phyloP scores from a whole-genome alignment of 2,888 invertebrate species.

The Aproaerema taeniolella region DNA sequence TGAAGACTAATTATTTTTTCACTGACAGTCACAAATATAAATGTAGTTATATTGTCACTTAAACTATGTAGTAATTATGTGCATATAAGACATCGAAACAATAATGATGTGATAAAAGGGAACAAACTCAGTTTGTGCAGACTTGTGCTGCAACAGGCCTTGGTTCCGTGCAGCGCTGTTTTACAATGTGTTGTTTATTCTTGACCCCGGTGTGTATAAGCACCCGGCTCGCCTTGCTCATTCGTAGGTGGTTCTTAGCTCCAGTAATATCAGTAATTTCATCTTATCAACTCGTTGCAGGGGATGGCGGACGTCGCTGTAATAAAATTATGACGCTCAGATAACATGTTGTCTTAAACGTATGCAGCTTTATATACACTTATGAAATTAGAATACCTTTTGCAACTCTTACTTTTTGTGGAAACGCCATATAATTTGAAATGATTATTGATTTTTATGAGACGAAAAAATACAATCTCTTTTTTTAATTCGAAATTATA shows the following conservation, averaged over 20 bases:
- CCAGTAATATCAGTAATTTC: conserved; percentile 56
- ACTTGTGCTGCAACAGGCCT: background rate
- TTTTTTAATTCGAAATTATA: too few species aligned
- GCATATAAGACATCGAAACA: too few species aligned
- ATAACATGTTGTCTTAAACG: conserved; percentile 17
- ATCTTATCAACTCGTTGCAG: conserved; percentile 47
- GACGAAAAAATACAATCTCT: too few species aligned
- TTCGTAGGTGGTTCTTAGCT: conserved; percentile 43
- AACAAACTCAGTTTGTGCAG: too few species aligned
- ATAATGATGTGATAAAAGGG: too few species aligned
- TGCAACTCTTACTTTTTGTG: too few species aligned
- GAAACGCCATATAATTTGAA: too few species aligned
- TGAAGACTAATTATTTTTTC: too few species aligned
- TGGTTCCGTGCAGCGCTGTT: background rate
- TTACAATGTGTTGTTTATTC: background rate
- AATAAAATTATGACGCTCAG: conserved; percentile 35
- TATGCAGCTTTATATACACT: background rate
- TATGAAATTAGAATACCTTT: too few species aligned
- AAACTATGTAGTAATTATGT: background rate
- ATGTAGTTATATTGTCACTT: background rate
- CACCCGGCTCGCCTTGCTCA: conserved; percentile 25
- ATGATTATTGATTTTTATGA: too few species aligned
- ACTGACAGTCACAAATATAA: too few species aligned
- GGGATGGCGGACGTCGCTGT: conserved; percentile 37
- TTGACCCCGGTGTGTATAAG: background rate